Evolutionary conservation across 2,888 invertebrate genomes (phyloP), one percentile per base, ranked within the genome.

Genomic region (Geophilus truncorum): DNA sequence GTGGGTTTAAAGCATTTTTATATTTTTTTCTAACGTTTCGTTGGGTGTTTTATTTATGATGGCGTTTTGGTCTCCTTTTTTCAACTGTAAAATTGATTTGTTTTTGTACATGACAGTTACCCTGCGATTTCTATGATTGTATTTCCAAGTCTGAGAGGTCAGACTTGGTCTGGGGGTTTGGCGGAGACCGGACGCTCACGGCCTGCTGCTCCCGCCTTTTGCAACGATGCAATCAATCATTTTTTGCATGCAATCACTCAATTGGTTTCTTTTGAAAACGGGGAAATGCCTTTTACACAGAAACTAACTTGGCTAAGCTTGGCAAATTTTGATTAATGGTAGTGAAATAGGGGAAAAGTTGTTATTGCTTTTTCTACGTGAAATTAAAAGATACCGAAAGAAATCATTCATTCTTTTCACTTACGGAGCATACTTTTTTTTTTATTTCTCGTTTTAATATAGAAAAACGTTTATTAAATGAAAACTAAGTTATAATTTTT

Each of bases 281-380:
- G 18, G 51, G 57, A 57, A 57, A 57, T 57, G 57, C 18, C 57
- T 57, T 57, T 57, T 57, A 57, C 57, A n/a, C 57, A 57, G 21
- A 57, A 57, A 23, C 57, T 21, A 57, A 57, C 57, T 21, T 57
- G 57, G 57, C 23, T 57, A 18, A 57, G 21, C 18, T n/a, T 57
- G 57, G 57, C 57, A 57, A 57, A 57, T 57, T 57, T 57, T 57
- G 57, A 57, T 57, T 57, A 57, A 57, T 57, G 57, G 23, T 57
- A 9, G 57, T 18, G 57, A 57, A 23, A 57, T 18, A 57, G 57
- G 57, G 57, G 57, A 57, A 57, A 57, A 57, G 57, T 57, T 57
- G 57, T 57, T 57, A 57, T 57, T 57, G 57, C 57, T 57, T 57
- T 57, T 57, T n/a, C 18, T 57, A 57, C 18, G 21, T 57, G 57